phyloP scores from a whole-genome alignment of 2,113 vertebrate species.

The Merops nubicus region DNA sequence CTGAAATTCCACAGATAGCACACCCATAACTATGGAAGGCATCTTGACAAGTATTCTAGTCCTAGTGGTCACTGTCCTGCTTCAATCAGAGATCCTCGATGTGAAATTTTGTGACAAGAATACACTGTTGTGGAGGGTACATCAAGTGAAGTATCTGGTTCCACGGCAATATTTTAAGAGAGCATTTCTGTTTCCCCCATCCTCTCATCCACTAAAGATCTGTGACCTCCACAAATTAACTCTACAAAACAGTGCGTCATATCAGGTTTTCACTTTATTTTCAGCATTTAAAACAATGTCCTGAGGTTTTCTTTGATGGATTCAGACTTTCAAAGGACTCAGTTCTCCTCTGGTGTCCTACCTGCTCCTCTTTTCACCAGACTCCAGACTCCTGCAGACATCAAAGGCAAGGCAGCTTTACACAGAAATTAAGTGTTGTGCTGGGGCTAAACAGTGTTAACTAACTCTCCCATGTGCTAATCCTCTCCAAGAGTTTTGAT shows the following conservation, averaged over 20 bases:
- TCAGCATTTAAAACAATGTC: not conserved
- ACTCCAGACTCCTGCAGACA: not conserved
- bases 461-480: accelerated
- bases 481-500: not conserved
- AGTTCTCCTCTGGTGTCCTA: not conserved
- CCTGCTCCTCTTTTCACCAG: not conserved
- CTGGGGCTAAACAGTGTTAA: not conserved
- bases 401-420: not conserved
- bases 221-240: not conserved
- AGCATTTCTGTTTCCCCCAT: not conserved
- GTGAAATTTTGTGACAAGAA: not conserved
- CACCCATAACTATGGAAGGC: not conserved
- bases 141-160: not conserved
- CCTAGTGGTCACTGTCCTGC: not conserved
- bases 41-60: not conserved
- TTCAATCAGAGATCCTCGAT: not conserved
- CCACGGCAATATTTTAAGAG: not conserved
- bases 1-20: not conserved
- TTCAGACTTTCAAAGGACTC: not conserved
- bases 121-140: accelerated
- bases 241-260: not conserved
- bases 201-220: not conserved
- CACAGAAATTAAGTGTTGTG: not conserved
- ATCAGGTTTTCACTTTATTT: not conserved
- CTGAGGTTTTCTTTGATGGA: not conserved